Evolutionary conservation across 2,113 vertebrate genomes (phyloP).

Genomic region (Spea bombifrons): DNA sequence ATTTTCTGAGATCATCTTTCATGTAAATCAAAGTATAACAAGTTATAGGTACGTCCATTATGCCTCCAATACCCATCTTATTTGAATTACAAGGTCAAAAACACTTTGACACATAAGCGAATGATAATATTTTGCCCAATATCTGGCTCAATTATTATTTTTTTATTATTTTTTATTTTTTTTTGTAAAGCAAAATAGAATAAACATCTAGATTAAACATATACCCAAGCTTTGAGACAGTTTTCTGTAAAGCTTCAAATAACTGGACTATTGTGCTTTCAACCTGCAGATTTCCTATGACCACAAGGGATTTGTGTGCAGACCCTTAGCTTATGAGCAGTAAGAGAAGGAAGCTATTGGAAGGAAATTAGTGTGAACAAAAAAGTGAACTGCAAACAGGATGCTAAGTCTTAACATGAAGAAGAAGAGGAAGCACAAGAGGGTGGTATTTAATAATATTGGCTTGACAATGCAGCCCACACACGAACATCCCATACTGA

Average conservation of each 20-base stretch:
- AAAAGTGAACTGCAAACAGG: neutral
- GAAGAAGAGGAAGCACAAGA: neutral
- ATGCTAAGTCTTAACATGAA: neutral
- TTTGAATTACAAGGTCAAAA: no score
- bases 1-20: no score
- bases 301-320: neutral
- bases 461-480: neutral
- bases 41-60: no score
- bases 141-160: no score
- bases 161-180: no score
- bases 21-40: no score
- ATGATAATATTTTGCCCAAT: no score
- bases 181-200: no score
- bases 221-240: no score
- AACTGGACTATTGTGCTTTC: neutral
- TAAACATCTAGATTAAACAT: no score
- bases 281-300: neutral
- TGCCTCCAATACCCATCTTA: no score
- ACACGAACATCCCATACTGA: neutral
- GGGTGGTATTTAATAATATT: neutral
- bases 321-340: neutral
- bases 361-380: slow-evolving; percentile 18
- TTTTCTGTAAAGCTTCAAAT: neutral
- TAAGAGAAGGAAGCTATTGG: neutral
- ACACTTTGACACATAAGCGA: no score